Conservation (phyloP, 2,113 vertebrate species). For the Odocoileus hemionus region DNA sequence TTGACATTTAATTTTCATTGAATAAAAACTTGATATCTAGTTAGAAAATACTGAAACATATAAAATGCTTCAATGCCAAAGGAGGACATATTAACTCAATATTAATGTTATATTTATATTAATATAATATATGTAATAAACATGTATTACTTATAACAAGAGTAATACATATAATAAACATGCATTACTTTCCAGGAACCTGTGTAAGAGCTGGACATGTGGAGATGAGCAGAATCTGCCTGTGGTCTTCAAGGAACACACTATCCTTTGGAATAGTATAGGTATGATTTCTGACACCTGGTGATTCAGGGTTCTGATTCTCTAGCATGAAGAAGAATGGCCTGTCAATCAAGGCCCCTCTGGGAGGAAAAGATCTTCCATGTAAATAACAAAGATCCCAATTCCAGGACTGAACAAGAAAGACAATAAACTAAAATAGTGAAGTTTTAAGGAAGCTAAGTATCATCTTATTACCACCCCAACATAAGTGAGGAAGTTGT, state of each 20-base stretch:
- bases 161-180: background rate
- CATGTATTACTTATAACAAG: background rate
- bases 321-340: background rate
- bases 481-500: rapidly evolving
- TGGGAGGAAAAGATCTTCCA: background rate
- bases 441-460: rapidly evolving
- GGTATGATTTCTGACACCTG: too few relatives aligned
- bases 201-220: rapidly evolving
- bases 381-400: background rate
- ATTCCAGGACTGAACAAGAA: background rate
- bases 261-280: rapidly evolving
- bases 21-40: background rate
- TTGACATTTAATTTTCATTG: background rate
- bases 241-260: background rate
- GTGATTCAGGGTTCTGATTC: background rate
- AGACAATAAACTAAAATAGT: background rate
- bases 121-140: background rate
- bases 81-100: background rate
- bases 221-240: rapidly evolving
- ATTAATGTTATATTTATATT: background rate
- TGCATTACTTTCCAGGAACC: background rate
- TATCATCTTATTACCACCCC: background rate
- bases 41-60: background rate
- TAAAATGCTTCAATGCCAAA: background rate
- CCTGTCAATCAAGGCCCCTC: background rate